Evolutionary conservation across 2,797 vertebrate genomes (phyloP), one percentile per base, ranked within the genome.

Genomic region (Okamejei kenojei): DNA sequence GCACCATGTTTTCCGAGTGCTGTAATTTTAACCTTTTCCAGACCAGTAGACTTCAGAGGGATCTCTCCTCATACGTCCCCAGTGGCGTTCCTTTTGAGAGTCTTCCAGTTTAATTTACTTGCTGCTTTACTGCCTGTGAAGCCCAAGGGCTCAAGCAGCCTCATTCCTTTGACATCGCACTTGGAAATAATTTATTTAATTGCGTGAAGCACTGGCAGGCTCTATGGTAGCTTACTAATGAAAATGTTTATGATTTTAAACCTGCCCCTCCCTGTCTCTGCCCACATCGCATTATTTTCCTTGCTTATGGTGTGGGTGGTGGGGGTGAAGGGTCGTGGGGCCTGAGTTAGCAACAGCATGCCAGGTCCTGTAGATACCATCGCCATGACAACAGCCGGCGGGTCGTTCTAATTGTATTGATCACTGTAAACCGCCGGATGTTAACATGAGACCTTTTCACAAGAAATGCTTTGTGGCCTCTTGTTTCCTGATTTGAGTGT

Each of bases 161-260:
- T 65, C 68, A 63, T 45, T 45, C 45, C 45, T 68, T 88, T 88
- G 61, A 88, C 61, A 88, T 68, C 17, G 19, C 84, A 68, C 68
- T 88, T 88, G 84, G 84, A 88, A 88, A 88, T 88, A 63, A 88
- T 88, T 88, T 88, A 88, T 88, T 65, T 88, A 88, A 88, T 88
- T 6, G 63, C 68, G 19, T 65, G 68, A 88, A 68, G 84, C 82
- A 63, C 17, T 86, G 82, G 82, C 29, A 63, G 82, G 61, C 84
- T 86, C 82, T 29, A 61, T 54, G 82, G 82, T 17, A 61, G 58
- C 54, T 88, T 2, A 19, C 32, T 88, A 35, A 88, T 88, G 61
- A 68, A 45, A 88, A 88, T 68, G 84, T 88, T 88, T 63, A 86
- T 88, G 84, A 88, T 35, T 88, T 58, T 58, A 82, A 21, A 23